Percentiles rank a stretch among this genome's conserved stretches.
These are phyloP conservation scores for Oriolus oriolus DNA, from an alignment of 2,113 vertebrate genomes.

Conservation along the genomic window DNA sequence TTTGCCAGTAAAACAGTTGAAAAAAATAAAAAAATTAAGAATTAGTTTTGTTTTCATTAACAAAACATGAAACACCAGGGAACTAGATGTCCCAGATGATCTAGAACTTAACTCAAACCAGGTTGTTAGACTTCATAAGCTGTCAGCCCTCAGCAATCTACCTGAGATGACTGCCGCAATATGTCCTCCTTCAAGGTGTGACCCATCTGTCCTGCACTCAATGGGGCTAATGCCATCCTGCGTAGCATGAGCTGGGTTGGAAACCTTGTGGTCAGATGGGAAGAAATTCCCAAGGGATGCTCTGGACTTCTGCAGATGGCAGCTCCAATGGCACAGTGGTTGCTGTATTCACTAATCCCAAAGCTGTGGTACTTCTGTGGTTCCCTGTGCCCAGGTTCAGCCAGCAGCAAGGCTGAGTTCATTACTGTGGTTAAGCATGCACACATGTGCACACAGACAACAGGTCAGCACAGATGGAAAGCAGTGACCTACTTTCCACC, in stretches of 20 bases:
- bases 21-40: not conserved
- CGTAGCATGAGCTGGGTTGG: not conserved
- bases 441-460: not conserved
- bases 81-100: not conserved
- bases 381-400: not conserved
- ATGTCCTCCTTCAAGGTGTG: not conserved
- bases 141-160: not conserved
- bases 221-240: rapidly evolving
- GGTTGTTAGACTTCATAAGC: not conserved
- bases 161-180: not conserved
- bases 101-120: not conserved
- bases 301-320: not conserved
- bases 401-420: not conserved
- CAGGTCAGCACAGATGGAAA: not conserved
- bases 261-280: not conserved
- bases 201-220: not conserved
- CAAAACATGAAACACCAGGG: not conserved
- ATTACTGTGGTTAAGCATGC: rapidly evolving
- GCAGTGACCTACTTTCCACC: not conserved
- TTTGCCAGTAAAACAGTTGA: not conserved
- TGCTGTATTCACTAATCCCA: not conserved
- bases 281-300: not conserved
- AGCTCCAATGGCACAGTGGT: not conserved
- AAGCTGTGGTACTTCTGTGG: not conserved
- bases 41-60: not conserved